phyloP scores from a whole-genome alignment of 2,888 invertebrate genomes.

The Scaptomyza caliginosa region DNA sequence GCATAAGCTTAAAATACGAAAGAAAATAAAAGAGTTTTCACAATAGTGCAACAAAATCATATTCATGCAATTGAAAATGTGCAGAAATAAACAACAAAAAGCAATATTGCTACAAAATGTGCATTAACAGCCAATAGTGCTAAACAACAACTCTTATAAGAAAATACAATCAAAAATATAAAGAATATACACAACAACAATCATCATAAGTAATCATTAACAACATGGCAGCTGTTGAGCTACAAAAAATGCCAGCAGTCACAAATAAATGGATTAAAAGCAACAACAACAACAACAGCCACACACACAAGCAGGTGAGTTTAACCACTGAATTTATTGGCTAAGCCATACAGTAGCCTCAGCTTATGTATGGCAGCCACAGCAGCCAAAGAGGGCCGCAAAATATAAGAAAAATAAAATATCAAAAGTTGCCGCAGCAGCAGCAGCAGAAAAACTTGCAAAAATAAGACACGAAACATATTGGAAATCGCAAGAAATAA shows the following conservation, averaged over 20 bases:
- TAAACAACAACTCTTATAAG: conserved; percentile 30
- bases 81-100: conserved; percentile 44
- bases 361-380: conserved; percentile 18
- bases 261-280: conserved; percentile 74
- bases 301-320: conserved; percentile 68
- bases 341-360: conserved; percentile 49
- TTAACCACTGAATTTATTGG: conserved; percentile 51
- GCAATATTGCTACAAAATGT: conserved; percentile 59
- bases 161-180: neutral
- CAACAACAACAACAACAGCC: conserved; percentile 32
- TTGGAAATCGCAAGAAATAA: neutral
- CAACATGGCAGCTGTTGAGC: conserved; percentile 52
- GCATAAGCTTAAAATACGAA: conserved; percentile 3
- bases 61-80: conserved; percentile 26
- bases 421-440: conserved; percentile 46
- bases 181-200: conserved; percentile 3
- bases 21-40: neutral
- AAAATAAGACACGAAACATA: conserved; percentile 41
- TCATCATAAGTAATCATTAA: conserved; percentile 26
- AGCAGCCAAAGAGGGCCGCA: conserved; percentile 47
- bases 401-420: conserved; percentile 11
- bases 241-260: conserved; percentile 57
- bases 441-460: conserved; percentile 26
- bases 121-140: conserved; percentile 48
- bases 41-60: conserved; percentile 15